Base-by-base conservation (phyloP, 2,113 vertebrate species). In the Xiphophorus maculatus region DNA sequence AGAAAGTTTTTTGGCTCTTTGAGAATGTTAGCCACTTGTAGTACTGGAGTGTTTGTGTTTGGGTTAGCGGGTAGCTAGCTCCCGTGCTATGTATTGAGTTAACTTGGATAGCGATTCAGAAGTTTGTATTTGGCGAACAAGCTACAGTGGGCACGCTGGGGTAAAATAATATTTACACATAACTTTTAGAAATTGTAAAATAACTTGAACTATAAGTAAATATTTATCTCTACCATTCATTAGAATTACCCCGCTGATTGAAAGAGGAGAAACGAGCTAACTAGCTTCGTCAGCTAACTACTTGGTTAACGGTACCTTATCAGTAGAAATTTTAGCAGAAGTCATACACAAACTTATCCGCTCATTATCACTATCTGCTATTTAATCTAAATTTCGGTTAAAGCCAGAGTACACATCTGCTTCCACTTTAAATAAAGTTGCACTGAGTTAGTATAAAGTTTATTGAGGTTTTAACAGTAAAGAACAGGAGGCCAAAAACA, bases 221-320 rank as follows among this genome's bases (percentile, higher is more conserved):
- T n/a, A 3, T 3, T 17, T 29, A 22, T 40, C 3, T 17, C 54
- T 27, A 15, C 58, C 66, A 73, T 76, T 81, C 33, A 75, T 68
- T 78, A 12, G 14, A 15, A 54, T 7, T 44, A 25, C 7, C 12
- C 28, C 32, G 17, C 40, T 40, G 51, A 79, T 14, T 60, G 27
- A 72, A 22, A 74, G 30, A 66, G 32, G 25, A 44, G 65, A n/a
- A 68, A 48, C 62, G 22, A 58, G n/a, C 32, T 73, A 79, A 83
- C 73, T 89, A 85, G 78, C 89, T 66, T 3, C 22, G 19, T 15
- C n/a, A 63, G 88, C 86, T 75, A 81, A 69, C 66, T 88, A 84
- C 73, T 66, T 69, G 69, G 76, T 83, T 90, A 91, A 88, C 87
- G 90, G 86, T 90, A 90, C 86, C 83, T 73, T 58, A 58, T 58